A percentile compares a stretch with the other conserved stretches of the same genome.
phyloP scores from a whole-genome alignment of 2,113 vertebrate species.

The Thryonomys swinderianus region DNA sequence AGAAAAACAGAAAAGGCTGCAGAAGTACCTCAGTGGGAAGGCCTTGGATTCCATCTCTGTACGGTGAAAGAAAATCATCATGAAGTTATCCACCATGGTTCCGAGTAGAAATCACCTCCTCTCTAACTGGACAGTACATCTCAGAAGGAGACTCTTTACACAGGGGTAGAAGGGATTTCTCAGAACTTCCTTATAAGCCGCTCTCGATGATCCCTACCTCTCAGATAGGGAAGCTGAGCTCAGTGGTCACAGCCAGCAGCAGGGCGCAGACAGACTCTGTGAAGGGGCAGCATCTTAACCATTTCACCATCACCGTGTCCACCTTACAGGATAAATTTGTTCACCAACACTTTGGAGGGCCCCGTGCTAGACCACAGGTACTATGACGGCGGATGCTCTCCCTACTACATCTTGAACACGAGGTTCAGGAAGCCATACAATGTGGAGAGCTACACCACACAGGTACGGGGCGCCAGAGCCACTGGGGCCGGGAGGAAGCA shows the following conservation, averaged over 20 bases:
- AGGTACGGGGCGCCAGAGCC: slow-evolving; percentile 84
- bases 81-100: accelerated
- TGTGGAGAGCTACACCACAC: slow-evolving; percentile 90
- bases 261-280: accelerated
- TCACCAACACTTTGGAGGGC: slow-evolving; percentile 92
- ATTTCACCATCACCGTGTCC: neutral
- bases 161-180: neutral
- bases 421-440: slow-evolving; percentile 95
- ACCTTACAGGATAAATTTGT: slow-evolving; percentile 90
- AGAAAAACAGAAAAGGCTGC: neutral
- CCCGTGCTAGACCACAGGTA: slow-evolving; percentile 94
- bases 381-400: slow-evolving; percentile 92
- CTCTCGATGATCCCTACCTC: neutral
- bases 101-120: neutral
- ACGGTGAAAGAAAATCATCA: neutral
- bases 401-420: slow-evolving; percentile 90
- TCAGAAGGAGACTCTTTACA: neutral
- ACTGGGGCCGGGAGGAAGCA: accelerated
- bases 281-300: neutral
- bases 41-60: neutral
- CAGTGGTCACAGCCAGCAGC: neutral
- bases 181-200: neutral
- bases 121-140: neutral
- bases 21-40: neutral
- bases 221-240: neutral